phyloP scores from a whole-genome alignment of 2,113 vertebrate species.

The Rhinopomastus cyanomelas region DNA sequence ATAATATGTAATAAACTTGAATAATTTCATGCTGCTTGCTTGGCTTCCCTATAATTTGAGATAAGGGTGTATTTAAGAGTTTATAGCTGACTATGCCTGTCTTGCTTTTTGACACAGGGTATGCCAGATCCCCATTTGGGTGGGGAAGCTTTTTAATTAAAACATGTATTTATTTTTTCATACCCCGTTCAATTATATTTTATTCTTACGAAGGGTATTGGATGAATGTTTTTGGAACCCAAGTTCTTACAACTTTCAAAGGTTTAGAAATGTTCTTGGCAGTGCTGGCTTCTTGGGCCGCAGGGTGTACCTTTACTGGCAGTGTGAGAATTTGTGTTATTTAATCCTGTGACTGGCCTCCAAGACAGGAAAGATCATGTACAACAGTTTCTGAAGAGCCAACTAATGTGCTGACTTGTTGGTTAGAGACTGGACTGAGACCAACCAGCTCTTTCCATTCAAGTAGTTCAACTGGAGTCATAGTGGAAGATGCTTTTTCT shows the following conservation, averaged over 20 bases:
- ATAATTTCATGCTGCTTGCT: background rate
- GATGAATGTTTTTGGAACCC: background rate
- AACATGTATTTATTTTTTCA: background rate
- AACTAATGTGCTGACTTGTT: background rate
- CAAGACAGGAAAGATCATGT: background rate
- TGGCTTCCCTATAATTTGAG: background rate
- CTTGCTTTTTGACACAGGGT: background rate
- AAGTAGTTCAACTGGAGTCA: background rate
- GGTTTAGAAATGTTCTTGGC: background rate
- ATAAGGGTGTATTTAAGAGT: background rate
- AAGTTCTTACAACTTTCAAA: background rate
- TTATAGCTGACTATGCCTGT: background rate
- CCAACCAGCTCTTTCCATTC: background rate
- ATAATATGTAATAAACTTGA: background rate
- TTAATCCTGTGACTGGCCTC: background rate
- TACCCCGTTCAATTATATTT: background rate
- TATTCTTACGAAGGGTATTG: background rate
- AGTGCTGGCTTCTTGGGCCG: background rate
- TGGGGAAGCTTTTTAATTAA: slow-evolving; percentile 22
- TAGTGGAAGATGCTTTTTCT: background rate
- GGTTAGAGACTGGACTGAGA: background rate
- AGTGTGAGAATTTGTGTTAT: background rate
- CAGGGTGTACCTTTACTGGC: background rate
- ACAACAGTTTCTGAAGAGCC: background rate
- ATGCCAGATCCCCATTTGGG: background rate